phyloP scores from a whole-genome alignment of 2,888 invertebrate species.

The Margaritifera margaritifera region DNA sequence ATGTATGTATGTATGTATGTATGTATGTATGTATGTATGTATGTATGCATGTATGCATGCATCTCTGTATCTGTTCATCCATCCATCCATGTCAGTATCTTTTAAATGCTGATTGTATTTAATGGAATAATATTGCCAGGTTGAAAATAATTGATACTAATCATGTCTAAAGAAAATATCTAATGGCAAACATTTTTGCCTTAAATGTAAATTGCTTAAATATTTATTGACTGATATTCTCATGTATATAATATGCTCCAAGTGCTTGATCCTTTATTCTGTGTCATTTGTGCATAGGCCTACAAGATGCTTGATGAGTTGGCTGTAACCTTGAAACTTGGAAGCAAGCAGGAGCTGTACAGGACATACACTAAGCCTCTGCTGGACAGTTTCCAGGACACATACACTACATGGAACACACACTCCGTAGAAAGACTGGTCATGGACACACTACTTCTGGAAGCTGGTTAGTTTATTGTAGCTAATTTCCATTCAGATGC shows the following conservation, averaged over 20 bases:
- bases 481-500: not conserved
- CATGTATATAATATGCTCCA: not conserved
- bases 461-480: conserved; percentile 56
- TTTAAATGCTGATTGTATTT: too few species aligned
- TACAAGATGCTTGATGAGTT: conserved; percentile 49
- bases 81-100: too few species aligned
- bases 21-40: too few species aligned
- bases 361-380: conserved; percentile 54
- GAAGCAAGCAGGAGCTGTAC: conserved; percentile 48
- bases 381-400: conserved; percentile 62
- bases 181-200: too few species aligned
- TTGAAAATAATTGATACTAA: too few species aligned
- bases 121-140: too few species aligned
- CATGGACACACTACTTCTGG: conserved; percentile 76
- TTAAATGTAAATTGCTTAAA: too few species aligned
- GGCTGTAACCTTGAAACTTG: conserved; percentile 44
- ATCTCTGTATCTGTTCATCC: too few species aligned
- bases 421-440: conserved; percentile 81
- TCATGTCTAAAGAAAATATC: too few species aligned
- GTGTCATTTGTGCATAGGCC: conserved; percentile 36
- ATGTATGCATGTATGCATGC: too few species aligned
- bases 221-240: too few species aligned
- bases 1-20: too few species aligned
- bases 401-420: conserved; percentile 80
- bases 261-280: not conserved